phyloP scores from a whole-genome alignment of 1,140 invertebrate species.

The Drosophila saltans region DNA sequence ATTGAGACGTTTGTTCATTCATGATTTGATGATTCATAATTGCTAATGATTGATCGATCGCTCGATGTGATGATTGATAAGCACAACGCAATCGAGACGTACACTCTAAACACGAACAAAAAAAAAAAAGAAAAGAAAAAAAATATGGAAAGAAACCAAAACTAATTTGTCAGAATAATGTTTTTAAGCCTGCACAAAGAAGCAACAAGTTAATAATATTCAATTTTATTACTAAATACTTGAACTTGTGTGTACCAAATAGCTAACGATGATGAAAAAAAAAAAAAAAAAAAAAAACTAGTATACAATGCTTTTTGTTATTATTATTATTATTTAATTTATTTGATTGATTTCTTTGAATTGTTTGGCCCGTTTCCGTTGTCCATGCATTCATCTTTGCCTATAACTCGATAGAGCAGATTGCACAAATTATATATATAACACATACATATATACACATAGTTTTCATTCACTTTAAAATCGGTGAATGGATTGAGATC shows the following conservation, averaged over 20 bases:
- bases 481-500: not conserved
- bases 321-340: conserved; percentile 17
- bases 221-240: conserved; percentile 20
- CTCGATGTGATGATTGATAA: not conserved
- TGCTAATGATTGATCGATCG: not conserved
- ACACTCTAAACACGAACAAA: conserved; percentile 4
- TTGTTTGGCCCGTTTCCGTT: conserved; percentile 10
- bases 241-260: conserved; percentile 19
- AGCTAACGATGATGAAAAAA: conserved; percentile 13
- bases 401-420: conserved; percentile 10
- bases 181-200: conserved; percentile 18
- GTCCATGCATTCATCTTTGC: not conserved
- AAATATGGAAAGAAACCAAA: conserved; percentile 1
- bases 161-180: conserved; percentile 14
- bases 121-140: not conserved
- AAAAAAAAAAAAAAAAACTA: conserved; percentile 9
- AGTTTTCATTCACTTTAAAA: not conserved
- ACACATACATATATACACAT: conserved; percentile 9
- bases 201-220: conserved; percentile 25
- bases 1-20: not conserved
- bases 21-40: not conserved
- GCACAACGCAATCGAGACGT: conserved; percentile 1
- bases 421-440: conserved; percentile 2
- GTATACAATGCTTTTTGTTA: conserved; percentile 19
- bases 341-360: conserved; percentile 10